A percentile compares a stretch with the other conserved stretches of the same genome.
phyloP scores from a whole-genome alignment of 2,888 invertebrate species.

The Rhimphoctona megacephalus region DNA sequence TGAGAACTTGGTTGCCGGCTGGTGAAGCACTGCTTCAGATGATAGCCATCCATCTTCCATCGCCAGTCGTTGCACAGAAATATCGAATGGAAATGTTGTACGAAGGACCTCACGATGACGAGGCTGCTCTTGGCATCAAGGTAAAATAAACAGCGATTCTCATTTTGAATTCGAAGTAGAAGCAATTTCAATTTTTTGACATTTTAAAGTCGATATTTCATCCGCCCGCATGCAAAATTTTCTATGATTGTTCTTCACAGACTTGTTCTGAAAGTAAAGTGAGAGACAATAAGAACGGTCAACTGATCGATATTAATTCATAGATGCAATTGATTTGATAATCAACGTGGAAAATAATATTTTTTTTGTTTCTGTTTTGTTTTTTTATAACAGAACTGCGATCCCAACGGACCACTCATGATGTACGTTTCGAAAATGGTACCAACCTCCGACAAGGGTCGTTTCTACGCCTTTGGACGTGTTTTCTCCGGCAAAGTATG shows the following conservation, averaged over 20 bases:
- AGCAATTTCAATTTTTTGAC: background rate
- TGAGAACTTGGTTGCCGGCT: constrained; percentile 99
- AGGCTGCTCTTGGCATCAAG: constrained; percentile 96
- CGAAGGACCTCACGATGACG: constrained; percentile 99
- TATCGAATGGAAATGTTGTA: constrained; percentile 99
- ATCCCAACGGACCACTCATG: constrained; percentile 99
- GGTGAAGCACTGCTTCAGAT: constrained; percentile 99
- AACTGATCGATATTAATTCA: constrained; percentile 74
- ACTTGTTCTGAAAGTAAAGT: constrained; percentile 82
- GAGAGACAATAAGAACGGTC: constrained; percentile 80
- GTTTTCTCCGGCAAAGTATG: constrained; percentile 97
- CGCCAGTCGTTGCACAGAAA: constrained; percentile 99
- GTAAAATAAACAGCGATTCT: constrained; percentile 80
- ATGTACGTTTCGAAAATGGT: constrained; percentile 99
- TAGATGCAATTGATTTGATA: background rate
- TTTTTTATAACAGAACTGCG: constrained; percentile 89
- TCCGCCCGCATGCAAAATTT: constrained; percentile 11
- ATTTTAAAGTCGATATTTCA: background rate
- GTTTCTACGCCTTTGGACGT: constrained; percentile 99
- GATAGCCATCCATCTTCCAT: constrained; percentile 99
- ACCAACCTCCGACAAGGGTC: constrained; percentile 99
- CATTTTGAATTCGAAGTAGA: background rate
- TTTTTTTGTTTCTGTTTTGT: constrained; percentile 1
- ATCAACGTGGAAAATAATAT: background rate
- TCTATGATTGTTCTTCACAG: constrained; percentile 82